A percentile compares a stretch with the other conserved stretches of the same genome.
phyloP scores from a whole-genome alignment of 2,797 vertebrate species.

The Propithecus perrieri region DNA sequence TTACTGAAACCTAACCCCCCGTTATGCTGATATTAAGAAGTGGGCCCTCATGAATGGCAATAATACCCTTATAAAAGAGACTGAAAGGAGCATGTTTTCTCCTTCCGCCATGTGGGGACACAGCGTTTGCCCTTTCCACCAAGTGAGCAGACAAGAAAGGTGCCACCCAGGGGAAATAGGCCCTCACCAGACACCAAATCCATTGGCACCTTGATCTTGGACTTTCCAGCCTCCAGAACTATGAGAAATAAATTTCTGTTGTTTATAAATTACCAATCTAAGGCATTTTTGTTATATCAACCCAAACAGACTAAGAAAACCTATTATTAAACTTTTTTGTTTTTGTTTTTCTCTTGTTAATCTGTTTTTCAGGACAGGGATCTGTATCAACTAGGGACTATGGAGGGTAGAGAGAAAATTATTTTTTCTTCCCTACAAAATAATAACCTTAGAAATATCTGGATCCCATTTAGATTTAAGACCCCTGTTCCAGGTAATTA shows the following conservation, averaged over 20 bases:
- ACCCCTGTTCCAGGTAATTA: neutral
- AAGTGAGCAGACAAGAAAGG: neutral
- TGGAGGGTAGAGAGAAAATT: neutral
- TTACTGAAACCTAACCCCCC: neutral
- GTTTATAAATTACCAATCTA: neutral
- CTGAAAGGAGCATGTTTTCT: neutral
- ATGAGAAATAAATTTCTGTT: neutral
- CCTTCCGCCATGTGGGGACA: neutral
- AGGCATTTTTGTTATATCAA: neutral
- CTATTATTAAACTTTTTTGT: neutral
- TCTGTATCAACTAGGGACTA: neutral
- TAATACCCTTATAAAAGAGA: neutral
- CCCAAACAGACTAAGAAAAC: neutral
- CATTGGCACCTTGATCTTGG: neutral
- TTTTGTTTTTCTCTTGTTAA: neutral
- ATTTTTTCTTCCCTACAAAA: neutral
- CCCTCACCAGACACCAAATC: neutral
- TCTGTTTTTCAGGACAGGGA: neutral
- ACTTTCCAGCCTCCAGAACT: neutral
- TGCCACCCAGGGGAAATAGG: no score
- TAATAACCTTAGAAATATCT: neutral
- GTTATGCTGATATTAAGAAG: no score
- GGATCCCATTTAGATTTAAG: neutral
- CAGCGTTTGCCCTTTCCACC: neutral
- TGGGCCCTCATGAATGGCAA: neutral